Evolutionary conservation across 2,113 vertebrate species (phyloP), one percentile per base, ranked within the genome.

Genomic region (Ramphastos sulfuratus): DNA sequence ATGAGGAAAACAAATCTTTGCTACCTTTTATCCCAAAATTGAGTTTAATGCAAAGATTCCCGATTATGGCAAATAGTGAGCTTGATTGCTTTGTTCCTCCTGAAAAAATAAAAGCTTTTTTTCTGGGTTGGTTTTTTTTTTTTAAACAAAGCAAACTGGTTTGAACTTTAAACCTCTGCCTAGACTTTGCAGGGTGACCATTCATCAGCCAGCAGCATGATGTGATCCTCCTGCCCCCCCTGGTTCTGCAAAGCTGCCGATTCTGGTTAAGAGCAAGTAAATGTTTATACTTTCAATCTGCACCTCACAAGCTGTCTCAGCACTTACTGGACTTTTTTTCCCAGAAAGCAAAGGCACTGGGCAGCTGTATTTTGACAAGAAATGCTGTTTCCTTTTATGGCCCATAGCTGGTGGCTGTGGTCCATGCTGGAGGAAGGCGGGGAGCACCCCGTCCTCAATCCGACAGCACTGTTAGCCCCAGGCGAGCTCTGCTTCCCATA

Each of bases 281-380:
- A 94, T 37, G 79, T 87, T 95, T 87, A 81, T 44, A 72, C 42
- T 79, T 70, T 30, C 24, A 82, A 78, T 81, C 61, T 82, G 52
- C 64, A 58, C 75, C 91, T 90, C 70, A 7, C 79, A 63, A 50
- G n/a, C 58, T 72, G 78, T 33, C 73, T 81, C 86, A 93, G 90
- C 66, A 89, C 42, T 50, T 60, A 74, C 74, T 87, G 87, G 79
- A 92, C n/a, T 12, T 46, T 82, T 75, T 52, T 88, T 89, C 93
- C 76, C 90, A 75, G 94, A 82, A 67, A 93, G 50, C 74, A 17
- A 82, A 85, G 2, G 4, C 76, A 93, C n/a, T 71, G 74, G 58
- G 65, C 61, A 93, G 85, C 85, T 93, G 71, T 60, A 93, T 82
- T 94, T 96, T 79, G 66, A 88, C 48, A 89, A 82, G 92, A 94